Percentiles rank a stretch among this genome's conserved stretches.
Conservation (phyloP, 2,888 invertebrate genomes). For the Acanthosoma haemorrhoidale region DNA sequence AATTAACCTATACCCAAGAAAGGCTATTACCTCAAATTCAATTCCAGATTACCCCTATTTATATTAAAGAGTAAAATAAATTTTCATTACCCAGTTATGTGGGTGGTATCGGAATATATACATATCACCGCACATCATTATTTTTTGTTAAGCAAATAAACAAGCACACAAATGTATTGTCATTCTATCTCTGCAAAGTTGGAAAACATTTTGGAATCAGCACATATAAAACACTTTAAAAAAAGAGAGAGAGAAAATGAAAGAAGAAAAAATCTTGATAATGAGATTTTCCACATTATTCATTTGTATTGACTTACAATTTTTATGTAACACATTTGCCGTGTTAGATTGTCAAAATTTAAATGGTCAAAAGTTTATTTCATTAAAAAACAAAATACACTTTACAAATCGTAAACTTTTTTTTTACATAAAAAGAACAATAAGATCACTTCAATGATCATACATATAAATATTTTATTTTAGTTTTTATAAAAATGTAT, state of each 20-base stretch:
- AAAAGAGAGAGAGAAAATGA: neutral
- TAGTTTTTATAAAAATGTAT: slow-evolving; percentile 22
- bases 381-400: slow-evolving; percentile 32
- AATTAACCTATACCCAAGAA: neutral
- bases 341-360: slow-evolving; percentile 24
- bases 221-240: neutral
- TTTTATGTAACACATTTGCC: slow-evolving; percentile 31
- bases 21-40: neutral
- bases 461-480: slow-evolving; percentile 16
- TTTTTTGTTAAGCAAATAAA: neutral
- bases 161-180: slow-evolving; percentile 34
- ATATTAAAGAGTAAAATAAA: neutral
- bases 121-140: neutral
- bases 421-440: slow-evolving; percentile 30
- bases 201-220: slow-evolving; percentile 5
- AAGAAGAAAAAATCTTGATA: slow-evolving; percentile 3
- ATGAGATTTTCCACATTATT: slow-evolving; percentile 12
- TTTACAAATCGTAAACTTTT: slow-evolving; percentile 23
- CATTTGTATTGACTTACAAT: slow-evolving; percentile 30
- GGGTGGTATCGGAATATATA: too few relatives aligned
- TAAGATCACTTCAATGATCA: slow-evolving; percentile 15
- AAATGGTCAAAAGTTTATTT: slow-evolving; percentile 29
- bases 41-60: neutral
- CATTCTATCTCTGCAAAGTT: slow-evolving; percentile 39
- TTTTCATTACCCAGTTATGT: neutral